phyloP scores from a whole-genome alignment of 2,797 vertebrate genomes.

The Vespertilio murinus region DNA sequence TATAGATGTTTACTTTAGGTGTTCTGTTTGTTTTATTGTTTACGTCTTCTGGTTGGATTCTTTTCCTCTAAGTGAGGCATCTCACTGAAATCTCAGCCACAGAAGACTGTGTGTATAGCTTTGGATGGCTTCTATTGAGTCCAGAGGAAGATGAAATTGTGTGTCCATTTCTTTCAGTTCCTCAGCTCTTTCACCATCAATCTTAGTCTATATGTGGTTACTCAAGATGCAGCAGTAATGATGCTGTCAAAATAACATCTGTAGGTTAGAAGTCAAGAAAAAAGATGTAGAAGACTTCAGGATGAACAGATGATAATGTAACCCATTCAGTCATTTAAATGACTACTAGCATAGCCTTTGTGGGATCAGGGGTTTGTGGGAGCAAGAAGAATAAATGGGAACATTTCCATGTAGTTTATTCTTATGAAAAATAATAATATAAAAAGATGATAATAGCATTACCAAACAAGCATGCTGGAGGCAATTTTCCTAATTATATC shows the following conservation, averaged over 20 bases:
- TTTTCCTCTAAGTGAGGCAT: conserved; percentile 74
- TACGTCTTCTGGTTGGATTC: conserved; percentile 67
- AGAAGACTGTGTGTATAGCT: conserved; percentile 82
- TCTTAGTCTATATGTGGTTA: conserved; percentile 88
- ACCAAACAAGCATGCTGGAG: conserved; percentile 89
- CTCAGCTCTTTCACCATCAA: conserved; percentile 85
- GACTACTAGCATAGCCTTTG: conserved; percentile 80
- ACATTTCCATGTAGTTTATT: conserved; percentile 93
- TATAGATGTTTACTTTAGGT: conserved; percentile 69
- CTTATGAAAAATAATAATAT: conserved; percentile 88
- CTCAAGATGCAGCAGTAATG: conserved; percentile 85
- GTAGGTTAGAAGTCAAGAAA: conserved; percentile 89
- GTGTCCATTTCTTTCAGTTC: conserved; percentile 85
- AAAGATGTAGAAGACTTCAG: conserved; percentile 91
- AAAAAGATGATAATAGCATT: conserved; percentile 91
- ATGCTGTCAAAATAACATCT: conserved; percentile 89
- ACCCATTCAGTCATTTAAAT: conserved; percentile 88
- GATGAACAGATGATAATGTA: conserved; percentile 87
- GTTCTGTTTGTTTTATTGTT: conserved; percentile 77
- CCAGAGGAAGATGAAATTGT: conserved; percentile 87
- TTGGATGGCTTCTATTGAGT: conserved; percentile 91
- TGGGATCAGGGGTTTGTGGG: conserved; percentile 88
- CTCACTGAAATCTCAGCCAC: conserved; percentile 85
- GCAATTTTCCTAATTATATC: conserved; percentile 94
- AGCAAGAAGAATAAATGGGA: conserved; percentile 89